Conservation (phyloP, 1,140 invertebrate species). For the Pararge aegeria region DNA sequence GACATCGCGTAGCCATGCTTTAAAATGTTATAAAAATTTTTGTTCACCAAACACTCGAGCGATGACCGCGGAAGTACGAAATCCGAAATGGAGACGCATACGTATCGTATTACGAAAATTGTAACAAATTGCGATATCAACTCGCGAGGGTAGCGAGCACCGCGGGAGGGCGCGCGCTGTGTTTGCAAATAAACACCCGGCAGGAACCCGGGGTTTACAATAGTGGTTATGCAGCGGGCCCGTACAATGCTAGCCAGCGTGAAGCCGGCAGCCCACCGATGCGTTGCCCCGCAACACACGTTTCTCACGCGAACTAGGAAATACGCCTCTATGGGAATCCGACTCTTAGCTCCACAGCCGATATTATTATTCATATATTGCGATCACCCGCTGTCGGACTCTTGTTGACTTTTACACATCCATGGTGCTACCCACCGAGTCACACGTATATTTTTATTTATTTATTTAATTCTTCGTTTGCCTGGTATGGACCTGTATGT, state of each 20-base stretch:
- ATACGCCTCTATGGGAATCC: constrained; percentile 54
- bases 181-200: constrained; percentile 72
- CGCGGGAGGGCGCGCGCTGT: constrained; percentile 46
- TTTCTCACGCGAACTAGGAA: constrained; percentile 65
- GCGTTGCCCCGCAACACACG: constrained; percentile 34
- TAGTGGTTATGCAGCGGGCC: constrained; percentile 36
- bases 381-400: constrained; percentile 39
- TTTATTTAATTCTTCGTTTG: constrained; percentile 3
- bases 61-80: constrained; percentile 24
- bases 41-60: constrained; percentile 10
- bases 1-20: too few relatives aligned
- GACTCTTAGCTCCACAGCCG: constrained; percentile 32
- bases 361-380: constrained; percentile 43
- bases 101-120: constrained; percentile 53
- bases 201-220: constrained; percentile 45
- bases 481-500: too few relatives aligned
- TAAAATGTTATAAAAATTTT: too few relatives aligned
- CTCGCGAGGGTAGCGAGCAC: constrained; percentile 39
- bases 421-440: constrained; percentile 23
- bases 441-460: constrained; percentile 19
- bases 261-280: constrained; percentile 42
- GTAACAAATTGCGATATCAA: constrained; percentile 61
- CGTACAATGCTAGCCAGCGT: constrained; percentile 60
- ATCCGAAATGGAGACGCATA: constrained; percentile 30
- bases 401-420: constrained; percentile 29